Conservation (phyloP, 2,888 invertebrate species). For the Geotrupes spiniger region DNA sequence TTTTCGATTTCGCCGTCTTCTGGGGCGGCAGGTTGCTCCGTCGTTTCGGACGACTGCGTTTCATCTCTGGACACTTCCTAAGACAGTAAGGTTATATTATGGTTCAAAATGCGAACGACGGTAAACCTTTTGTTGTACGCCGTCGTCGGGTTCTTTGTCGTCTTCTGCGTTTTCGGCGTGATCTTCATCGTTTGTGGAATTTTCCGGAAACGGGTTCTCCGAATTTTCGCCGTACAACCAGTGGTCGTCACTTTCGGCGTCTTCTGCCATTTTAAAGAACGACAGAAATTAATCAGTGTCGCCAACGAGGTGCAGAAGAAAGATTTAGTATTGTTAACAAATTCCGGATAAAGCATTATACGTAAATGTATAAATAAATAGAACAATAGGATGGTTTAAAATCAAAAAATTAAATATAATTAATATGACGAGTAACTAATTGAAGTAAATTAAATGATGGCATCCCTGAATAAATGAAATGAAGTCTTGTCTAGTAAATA, state of each 20-base stretch:
- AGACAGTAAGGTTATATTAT: constrained; percentile 15
- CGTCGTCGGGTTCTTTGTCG: constrained; percentile 21
- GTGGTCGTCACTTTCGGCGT: constrained; percentile 75
- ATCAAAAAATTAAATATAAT: too few species aligned
- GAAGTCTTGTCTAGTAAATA: too few species aligned
- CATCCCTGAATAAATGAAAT: too few species aligned
- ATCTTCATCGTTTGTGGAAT: constrained; percentile 27
- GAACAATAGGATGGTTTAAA: too few species aligned
- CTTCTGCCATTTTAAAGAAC: constrained; percentile 67
- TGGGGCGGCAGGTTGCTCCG: constrained; percentile 10
- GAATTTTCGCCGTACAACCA: constrained; percentile 77
- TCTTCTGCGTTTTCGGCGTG: constrained; percentile 15
- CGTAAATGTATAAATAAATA: too few species aligned
- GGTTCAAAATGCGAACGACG: neutral
- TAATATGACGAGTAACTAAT: too few species aligned
- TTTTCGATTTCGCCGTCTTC: constrained; percentile 53
- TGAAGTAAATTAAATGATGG: too few species aligned
- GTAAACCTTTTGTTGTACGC: constrained; percentile 23
- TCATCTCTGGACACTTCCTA: constrained; percentile 36
- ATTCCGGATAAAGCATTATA: too few species aligned
- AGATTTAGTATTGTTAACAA: too few species aligned
- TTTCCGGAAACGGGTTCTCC: constrained; percentile 37
- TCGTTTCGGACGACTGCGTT: constrained; percentile 34
- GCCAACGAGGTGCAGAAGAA: too few species aligned
- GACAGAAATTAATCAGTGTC: too few species aligned